Evolutionary conservation across 1,140 invertebrate species (phyloP), one percentile per base, ranked within the genome.

Genomic region (Plutomurus gul): DNA sequence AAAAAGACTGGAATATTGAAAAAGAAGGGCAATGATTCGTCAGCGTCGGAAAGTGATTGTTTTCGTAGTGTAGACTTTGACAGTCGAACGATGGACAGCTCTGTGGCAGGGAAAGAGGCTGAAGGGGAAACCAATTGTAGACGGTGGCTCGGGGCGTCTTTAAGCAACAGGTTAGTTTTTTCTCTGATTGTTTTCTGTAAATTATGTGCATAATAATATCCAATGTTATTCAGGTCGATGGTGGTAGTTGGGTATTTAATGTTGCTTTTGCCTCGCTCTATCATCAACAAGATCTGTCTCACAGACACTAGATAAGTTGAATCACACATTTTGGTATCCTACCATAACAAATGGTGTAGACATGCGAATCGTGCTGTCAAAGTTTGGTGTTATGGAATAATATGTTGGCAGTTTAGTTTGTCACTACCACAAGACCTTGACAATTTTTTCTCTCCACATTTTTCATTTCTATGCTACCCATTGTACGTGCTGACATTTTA

Each of bases 1-100:
- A 81, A 81, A 51, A 77, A 56, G 51, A 60, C 51, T 71, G 51
- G 73, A 33, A 79, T 79, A 65, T 37, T 76, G 13, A 79, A 77
- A 56, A 43, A 75, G 3, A 8, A 56, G 25, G 56, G n/a, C 30
- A 76, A 36, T 39, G 56, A 76, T 25, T 72, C 70, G 6, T 71
- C 37, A 10, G 33, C 65, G 6, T 33, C 43, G 5, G 46, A 74
- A n/a, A 74, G 40, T 49, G 72, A 74, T 37, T 74, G 39, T 72
- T 72, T 43, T 40, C 36, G 36, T 5, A 72, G 70, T 16, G 56
- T 65, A 10, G 56, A 65, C 27, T 65, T 65, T 33, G 56, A 65
- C 56, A 65, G 56, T 33, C 25, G 56, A 65, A 25, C 30, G 16
- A 33, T 65, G 16, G 56, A 65, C 18, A 27, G 3, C 6, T 36